phyloP scores from a whole-genome alignment of 2,888 invertebrate genomes.

The Metacarcinus magister region DNA sequence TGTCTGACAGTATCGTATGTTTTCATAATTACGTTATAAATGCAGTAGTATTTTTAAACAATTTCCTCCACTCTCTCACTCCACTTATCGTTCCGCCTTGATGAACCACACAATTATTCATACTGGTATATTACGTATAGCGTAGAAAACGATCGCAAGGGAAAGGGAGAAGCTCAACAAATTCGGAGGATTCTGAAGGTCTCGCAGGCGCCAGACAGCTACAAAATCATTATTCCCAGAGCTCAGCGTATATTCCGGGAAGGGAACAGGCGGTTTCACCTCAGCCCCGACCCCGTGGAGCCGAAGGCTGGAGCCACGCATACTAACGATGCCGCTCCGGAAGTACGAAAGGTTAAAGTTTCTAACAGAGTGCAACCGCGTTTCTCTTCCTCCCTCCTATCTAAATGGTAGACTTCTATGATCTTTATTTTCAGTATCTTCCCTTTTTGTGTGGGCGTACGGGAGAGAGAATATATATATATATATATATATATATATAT shows the following conservation, averaged over 20 bases:
- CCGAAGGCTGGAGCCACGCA: constrained; percentile 19
- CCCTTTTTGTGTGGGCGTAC: neutral
- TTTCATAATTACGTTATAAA: neutral
- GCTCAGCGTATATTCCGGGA: constrained; percentile 1
- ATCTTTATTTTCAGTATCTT: neutral
- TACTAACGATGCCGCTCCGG: constrained; percentile 19
- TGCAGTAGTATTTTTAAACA: neutral
- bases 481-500: too few species aligned
- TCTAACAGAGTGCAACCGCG: constrained; percentile 8
- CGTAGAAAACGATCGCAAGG: neutral
- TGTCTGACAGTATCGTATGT: neutral
- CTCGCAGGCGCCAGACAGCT: neutral
- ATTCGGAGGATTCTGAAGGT: neutral
- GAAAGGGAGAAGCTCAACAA: neutral
- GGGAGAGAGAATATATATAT: too few species aligned
- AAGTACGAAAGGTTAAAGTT: constrained; percentile 41
- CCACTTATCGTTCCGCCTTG: neutral
- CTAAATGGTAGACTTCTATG: neutral
- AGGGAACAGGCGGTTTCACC: neutral
- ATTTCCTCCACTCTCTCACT: neutral
- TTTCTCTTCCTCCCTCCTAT: neutral
- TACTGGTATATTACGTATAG: neutral
- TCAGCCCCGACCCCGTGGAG: constrained; percentile 5
- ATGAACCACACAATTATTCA: neutral
- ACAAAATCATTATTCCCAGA: constrained; percentile 26